Evolutionary conservation across 1,140 invertebrate species (phyloP).

Genomic region (Monomorium pharaonis): DNA sequence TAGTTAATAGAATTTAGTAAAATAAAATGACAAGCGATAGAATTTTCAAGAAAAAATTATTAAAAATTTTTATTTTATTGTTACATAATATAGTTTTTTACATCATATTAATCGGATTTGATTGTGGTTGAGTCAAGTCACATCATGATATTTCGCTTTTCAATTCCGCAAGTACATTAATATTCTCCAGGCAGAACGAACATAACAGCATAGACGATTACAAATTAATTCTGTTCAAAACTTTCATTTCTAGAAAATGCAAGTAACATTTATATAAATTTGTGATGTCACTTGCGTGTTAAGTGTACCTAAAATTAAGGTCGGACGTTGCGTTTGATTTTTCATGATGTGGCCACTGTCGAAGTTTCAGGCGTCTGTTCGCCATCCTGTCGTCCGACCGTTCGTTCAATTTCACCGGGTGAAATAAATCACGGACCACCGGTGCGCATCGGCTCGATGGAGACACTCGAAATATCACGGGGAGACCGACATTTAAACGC

Average conservation of each 20-base stretch:
- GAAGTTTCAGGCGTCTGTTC: constrained; percentile 53
- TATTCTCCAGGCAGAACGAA: neutral
- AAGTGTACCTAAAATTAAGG: too few species aligned
- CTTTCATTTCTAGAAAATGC: neutral
- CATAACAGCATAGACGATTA: neutral
- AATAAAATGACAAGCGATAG: neutral
- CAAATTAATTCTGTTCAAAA: neutral
- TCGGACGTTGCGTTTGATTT: constrained; percentile 18
- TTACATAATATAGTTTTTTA: neutral
- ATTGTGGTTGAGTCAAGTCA: neutral
- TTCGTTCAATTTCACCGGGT: constrained; percentile 71
- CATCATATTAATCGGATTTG: neutral
- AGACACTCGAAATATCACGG: constrained; percentile 69
- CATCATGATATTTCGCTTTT: neutral
- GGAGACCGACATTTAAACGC: constrained; percentile 62
- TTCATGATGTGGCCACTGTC: constrained; percentile 6
- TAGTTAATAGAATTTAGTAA: neutral
- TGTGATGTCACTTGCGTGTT: neutral
- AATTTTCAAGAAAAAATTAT: neutral
- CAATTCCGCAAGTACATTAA: neutral
- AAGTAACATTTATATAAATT: neutral
- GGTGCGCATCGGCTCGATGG: constrained; percentile 49
- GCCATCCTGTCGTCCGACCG: constrained; percentile 13
- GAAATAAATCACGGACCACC: constrained; percentile 72
- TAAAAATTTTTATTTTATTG: neutral